phyloP scores from a whole-genome alignment of 2,888 invertebrate genomes.

The Antheraea yamamai region DNA sequence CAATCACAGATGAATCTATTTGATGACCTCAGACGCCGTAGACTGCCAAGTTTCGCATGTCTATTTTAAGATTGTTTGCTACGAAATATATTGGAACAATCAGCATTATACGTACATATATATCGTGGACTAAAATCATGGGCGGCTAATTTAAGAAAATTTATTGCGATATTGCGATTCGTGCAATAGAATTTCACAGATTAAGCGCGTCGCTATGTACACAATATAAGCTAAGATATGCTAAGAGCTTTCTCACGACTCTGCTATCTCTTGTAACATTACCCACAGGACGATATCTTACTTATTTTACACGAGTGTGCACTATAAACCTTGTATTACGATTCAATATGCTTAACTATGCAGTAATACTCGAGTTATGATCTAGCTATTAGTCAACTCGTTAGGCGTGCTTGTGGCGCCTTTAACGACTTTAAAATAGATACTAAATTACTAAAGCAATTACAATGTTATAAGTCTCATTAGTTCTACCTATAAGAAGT shows the following conservation, averaged over 20 bases:
- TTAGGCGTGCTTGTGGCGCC: constrained; percentile 6
- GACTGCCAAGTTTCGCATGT: constrained; percentile 57
- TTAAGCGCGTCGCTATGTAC: background rate
- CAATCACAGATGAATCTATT: constrained; percentile 32
- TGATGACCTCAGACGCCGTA: constrained; percentile 48
- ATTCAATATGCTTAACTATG: background rate
- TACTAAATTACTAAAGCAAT: constrained; percentile 14
- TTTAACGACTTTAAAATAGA: constrained; percentile 12
- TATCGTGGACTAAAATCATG: background rate
- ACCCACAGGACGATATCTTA: background rate
- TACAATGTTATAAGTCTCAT: background rate
- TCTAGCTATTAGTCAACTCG: constrained; percentile 4
- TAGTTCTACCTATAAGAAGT: background rate
- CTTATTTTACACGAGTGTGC: constrained; percentile 5
- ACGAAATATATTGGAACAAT: constrained; percentile 19
- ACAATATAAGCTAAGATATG: background rate
- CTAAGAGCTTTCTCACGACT: constrained; percentile 6
- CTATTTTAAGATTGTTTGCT: constrained; percentile 46
- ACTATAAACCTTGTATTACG: background rate
- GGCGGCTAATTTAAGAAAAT: background rate
- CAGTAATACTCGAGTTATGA: background rate
- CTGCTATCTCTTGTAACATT: background rate
- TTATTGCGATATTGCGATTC: background rate
- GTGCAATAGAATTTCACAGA: background rate
- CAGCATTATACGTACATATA: background rate